These are phyloP conservation scores for Seriola quinqueradiata DNA, from an alignment of 2,113 vertebrate genomes.

Conservation along the genomic window DNA sequence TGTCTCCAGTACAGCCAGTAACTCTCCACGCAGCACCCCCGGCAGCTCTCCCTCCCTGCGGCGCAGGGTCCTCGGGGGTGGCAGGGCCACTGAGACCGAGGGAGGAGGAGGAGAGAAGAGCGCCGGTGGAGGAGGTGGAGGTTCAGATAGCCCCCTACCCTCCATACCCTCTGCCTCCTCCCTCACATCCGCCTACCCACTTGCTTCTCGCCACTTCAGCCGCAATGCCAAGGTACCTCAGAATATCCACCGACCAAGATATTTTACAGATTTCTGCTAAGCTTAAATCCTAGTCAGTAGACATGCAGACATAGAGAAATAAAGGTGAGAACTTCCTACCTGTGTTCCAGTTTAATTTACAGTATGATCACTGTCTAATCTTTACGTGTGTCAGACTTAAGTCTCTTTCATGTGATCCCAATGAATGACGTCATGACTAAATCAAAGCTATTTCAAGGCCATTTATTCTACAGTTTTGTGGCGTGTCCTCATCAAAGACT, in stretches of 20 bases:
- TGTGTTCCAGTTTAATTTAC: neutral
- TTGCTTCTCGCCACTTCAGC: constrained; percentile 88
- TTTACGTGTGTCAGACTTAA: neutral
- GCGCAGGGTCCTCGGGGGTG: constrained; percentile 86
- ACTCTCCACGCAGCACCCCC: constrained; percentile 92
- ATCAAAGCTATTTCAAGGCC: neutral
- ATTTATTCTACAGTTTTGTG: neutral
- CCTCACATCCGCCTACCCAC: constrained; percentile 86
- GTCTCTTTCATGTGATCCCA: neutral
- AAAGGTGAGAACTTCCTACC: neutral
- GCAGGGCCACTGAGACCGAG: constrained; percentile 82
- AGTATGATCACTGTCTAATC: neutral
- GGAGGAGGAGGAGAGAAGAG: constrained; percentile 83
- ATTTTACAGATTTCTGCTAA: neutral
- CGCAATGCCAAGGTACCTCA: constrained; percentile 92
- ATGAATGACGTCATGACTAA: neutral
- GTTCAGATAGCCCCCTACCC: constrained; percentile 83
- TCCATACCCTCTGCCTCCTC: constrained; percentile 82
- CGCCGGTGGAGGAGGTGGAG: constrained; percentile 70
- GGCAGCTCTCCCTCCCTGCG: constrained; percentile 91
- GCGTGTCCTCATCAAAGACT: neutral
- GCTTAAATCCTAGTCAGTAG: neutral
- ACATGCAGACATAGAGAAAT: neutral
- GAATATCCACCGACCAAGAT: neutral
- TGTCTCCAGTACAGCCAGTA: constrained; percentile 88